Base-by-base conservation (phyloP, 35 echinoderm and acorn worm genomes). In the Hemicentrotus pulcherrimus region DNA sequence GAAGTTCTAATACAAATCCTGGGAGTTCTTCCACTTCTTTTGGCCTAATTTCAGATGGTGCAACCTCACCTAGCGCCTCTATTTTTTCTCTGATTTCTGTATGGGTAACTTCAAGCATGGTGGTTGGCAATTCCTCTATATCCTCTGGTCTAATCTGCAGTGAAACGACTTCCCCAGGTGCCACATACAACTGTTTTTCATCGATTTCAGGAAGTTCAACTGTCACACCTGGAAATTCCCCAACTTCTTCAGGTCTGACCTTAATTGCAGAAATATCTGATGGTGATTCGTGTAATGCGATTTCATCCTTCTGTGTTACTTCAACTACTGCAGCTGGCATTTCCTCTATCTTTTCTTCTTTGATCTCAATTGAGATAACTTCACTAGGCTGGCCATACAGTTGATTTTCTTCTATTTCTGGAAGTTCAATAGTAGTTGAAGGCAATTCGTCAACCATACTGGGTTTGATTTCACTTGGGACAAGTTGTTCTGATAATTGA, bases 381-480 rank as follows among this genome's bases (percentile, higher is more conserved):
- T 78, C 65, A 78, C 22, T 78, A 78, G 65, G 19, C 65, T 78
- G 65, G 19, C 19, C 65, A 78, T 22, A 78, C 65, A 78, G n/a
- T 28, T 28, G 22, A 35, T 2, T 86, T 85, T 85, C 94, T 86
- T 94, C 45, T 41, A 86, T 45, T 65, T 86, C 55, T 94, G 94
- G 94, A 46, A 94, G 31, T 86, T 94, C 47, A 47, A 95, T 45
- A 52, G n/a, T 32, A 48, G 94, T 86, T 94, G 86, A 31, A 32
- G 94, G 91, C 28, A 90, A 86, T 31, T 4, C 91, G 50, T 87
- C 94, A 32, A 85, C 71, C 31, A 46, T 46, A 32, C 32, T 2
- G 86, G 86, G 94, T 58, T 87, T 50, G 47, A 58, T 31, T 48
- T 58, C 30, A 31, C 32, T 93, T 93, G 46, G 91, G 2, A 93